A percentile compares a stretch with the other conserved stretches of the same genome.
These are phyloP conservation scores for Myioborus miniatus DNA, from an alignment of 2,797 vertebrate genomes.

Conservation along the genomic window DNA sequence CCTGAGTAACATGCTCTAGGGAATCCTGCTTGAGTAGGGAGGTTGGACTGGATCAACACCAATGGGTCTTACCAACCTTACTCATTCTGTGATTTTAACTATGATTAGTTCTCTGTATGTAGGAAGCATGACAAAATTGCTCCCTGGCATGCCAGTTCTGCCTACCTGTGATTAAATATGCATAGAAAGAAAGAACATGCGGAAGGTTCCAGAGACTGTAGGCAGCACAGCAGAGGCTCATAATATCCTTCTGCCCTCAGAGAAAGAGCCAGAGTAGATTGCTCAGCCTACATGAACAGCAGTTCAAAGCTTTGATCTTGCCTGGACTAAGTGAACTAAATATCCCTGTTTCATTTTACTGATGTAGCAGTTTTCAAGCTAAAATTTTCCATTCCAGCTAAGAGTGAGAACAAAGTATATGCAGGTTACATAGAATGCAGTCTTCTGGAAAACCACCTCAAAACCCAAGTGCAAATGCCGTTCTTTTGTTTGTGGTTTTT, in stretches of 20 bases:
- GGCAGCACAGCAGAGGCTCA: neutral
- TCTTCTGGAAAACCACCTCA: neutral
- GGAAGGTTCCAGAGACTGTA: neutral
- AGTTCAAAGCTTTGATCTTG: conserved; percentile 4
- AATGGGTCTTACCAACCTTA: neutral
- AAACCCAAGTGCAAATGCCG: neutral
- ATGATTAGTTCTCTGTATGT: neutral
- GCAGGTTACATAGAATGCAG: neutral
- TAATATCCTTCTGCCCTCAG: neutral
- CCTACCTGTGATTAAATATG: neutral
- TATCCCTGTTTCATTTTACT: neutral
- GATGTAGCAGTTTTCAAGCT: neutral
- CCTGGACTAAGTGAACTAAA: neutral
- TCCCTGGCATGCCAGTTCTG: neutral
- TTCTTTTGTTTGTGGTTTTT: neutral
- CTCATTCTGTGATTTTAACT: neutral
- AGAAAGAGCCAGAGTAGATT: neutral
- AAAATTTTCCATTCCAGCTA: neutral
- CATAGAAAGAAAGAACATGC: neutral
- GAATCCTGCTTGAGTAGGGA: neutral
- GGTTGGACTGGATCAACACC: neutral
- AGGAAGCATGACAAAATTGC: neutral
- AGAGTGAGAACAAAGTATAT: neutral
- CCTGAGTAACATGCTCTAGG: neutral
- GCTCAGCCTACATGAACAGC: neutral